Base-by-base conservation (phyloP, 2,113 vertebrate species). In the Neolamprologus sp. region DNA sequence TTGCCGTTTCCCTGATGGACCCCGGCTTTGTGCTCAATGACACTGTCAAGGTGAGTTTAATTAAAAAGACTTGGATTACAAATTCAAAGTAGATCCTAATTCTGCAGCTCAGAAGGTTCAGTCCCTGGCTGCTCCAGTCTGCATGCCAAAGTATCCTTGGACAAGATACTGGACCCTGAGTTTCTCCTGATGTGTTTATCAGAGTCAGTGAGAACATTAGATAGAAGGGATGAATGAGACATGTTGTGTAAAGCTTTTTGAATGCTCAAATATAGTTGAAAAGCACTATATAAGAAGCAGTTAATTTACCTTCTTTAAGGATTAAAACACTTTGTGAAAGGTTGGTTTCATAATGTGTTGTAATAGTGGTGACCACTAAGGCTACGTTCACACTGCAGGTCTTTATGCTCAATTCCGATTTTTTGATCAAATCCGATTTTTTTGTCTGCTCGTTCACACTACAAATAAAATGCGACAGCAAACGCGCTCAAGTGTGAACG, bases 1-100 rank as follows among this genome's bases (percentile, higher is more conserved):
- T 98, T 37, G 95, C 89, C 0, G 98, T 99, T 80, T 99, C 98
- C 1, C 95, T 99, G 16, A 99, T 99, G 98, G 98, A 99, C 68
- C 98, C 98, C 0, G 98, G 98, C 5, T 99, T 98, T 5, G 97
- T 99, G 33, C 96, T 94, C 8, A 26, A 94, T 3, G 96, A 98
- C 83, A 54, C 87, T 2, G 82, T 87, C 7, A 94, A 95, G 94
- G 94, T 97, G 19, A 60, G 42, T 42, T 16, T 1, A 54, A 33
- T 80, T 19, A 5, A 58, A 63, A 37, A 23, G 47, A 47, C 11
- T 31, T 12, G n/a, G 13, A 21, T 5, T 9, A 80, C 80, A 45
- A 55, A 42, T 23, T 28, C 7, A 35, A 53, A 0, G 28, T 33
- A 47, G 40, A 19, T 75, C 40, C 40, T 37, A 65, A 37, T 65